A percentile compares a stretch with the other conserved stretches of the same genome.
Conservation (phyloP, 2,113 vertebrate species). For the Tonatia bakeri region DNA sequence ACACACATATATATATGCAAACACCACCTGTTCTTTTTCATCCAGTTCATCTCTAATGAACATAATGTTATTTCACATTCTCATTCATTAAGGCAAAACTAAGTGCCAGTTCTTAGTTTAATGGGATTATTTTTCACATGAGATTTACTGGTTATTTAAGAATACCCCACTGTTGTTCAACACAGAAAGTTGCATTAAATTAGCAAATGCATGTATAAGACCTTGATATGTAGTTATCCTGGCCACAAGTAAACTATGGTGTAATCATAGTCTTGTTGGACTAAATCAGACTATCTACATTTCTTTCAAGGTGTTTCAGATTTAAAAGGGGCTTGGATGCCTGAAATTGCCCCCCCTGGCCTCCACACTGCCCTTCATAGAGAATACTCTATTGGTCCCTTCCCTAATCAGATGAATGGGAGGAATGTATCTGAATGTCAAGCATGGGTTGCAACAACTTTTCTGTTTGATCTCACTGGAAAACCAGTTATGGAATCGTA, state of each 20-base stretch:
- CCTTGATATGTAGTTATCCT: not conserved
- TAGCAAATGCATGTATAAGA: not conserved
- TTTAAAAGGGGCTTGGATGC: not conserved
- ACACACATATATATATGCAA: not conserved
- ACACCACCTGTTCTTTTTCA: not conserved
- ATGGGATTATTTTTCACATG: not conserved
- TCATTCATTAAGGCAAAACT: not conserved
- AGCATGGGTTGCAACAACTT: not conserved
- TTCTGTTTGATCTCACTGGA: not conserved
- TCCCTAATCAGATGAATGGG: not conserved
- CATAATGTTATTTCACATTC: not conserved
- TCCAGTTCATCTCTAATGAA: not conserved
- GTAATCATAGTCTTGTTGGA: not conserved
- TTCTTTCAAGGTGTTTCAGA: not conserved
- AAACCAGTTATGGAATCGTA: not conserved
- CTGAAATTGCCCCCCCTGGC: not conserved
- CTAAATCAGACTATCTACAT: not conserved
- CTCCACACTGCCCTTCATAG: too few relatives aligned
- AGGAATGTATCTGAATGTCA: not conserved
- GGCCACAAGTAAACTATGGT: not conserved
- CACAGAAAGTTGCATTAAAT: not conserved
- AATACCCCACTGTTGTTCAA: not conserved
- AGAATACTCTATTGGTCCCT: not conserved
- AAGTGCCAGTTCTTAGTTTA: not conserved
- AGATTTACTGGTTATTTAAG: not conserved